Evolutionary conservation across 2,888 invertebrate species (phyloP).

Genomic region (Eupithecia exiguata): DNA sequence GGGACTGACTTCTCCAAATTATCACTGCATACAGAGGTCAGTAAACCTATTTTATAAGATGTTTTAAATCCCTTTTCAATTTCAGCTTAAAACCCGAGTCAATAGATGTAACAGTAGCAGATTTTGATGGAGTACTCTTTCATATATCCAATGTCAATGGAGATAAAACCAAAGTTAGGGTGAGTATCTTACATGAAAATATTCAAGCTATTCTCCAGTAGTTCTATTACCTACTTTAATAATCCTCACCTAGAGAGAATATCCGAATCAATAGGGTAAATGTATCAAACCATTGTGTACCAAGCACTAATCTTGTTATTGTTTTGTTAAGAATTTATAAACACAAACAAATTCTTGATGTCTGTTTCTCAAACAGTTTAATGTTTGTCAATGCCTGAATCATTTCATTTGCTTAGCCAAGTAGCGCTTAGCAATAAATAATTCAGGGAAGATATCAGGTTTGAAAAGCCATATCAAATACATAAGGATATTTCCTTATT

Average conservation of each 20-base stretch:
- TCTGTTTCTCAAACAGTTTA: slow-evolving; percentile 32
- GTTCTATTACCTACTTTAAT: background rate
- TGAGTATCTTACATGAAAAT: slow-evolving; percentile 78
- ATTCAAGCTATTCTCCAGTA: background rate
- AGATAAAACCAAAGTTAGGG: slow-evolving; percentile 98
- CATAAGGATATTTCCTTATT: slow-evolving; percentile 27
- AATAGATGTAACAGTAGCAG: slow-evolving; percentile 96
- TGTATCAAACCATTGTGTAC: background rate
- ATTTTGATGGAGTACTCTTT: slow-evolving; percentile 99
- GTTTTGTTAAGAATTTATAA: slow-evolving; percentile 23
- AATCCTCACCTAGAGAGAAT: background rate
- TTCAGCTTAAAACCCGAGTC: slow-evolving; percentile 96
- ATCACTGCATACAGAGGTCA: background rate
- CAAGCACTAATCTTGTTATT: slow-evolving; percentile 25
- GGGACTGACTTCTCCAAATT: slow-evolving; percentile 17
- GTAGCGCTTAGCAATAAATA: background rate
- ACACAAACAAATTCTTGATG: slow-evolving; percentile 37
- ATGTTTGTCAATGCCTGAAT: slow-evolving; percentile 6
- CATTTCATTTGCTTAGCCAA: background rate
- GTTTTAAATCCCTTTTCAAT: slow-evolving; percentile 50
- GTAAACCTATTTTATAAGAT: background rate
- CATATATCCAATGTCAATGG: slow-evolving; percentile 98
- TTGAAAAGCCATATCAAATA: background rate
- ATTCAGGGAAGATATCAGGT: slow-evolving; percentile 2
- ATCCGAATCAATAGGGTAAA: background rate